Percentiles rank a stretch among this genome's conserved stretches.
phyloP scores from a whole-genome alignment of 2,797 vertebrate genomes.

The Pseudomugil gertrudae region DNA sequence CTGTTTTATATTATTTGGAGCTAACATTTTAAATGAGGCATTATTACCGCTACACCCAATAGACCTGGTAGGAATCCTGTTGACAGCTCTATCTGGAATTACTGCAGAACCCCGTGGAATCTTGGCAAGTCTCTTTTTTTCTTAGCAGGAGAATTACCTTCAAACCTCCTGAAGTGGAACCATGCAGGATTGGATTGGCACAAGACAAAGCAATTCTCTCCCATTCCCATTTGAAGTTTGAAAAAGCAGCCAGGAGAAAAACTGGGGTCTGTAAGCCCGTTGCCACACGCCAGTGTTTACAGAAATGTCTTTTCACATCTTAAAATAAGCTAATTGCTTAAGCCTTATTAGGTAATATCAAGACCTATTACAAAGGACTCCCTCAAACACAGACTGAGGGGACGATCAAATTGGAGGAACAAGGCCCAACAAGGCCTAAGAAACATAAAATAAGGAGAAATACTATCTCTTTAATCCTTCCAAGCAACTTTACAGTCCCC shows the following conservation, averaged over 20 bases:
- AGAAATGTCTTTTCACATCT: constrained; percentile 61
- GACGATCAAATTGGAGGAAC: constrained; percentile 28
- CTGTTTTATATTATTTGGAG: constrained; percentile 41
- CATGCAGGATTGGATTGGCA: constrained; percentile 74
- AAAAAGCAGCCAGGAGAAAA: constrained; percentile 52
- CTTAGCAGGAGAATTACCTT: constrained; percentile 71
- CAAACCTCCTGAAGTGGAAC: constrained; percentile 72
- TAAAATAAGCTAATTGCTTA: constrained; percentile 67
- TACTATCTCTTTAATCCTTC: constrained; percentile 10
- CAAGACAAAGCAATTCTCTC: constrained; percentile 63
- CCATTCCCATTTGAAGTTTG: constrained; percentile 67
- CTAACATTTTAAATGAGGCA: constrained; percentile 61
- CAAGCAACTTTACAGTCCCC: constrained; percentile 40
- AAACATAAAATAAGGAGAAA: constrained; percentile 30
- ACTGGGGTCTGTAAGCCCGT: constrained; percentile 52
- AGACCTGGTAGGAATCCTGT: constrained; percentile 56
- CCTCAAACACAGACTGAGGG: constrained; percentile 22
- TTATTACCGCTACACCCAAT: constrained; percentile 47
- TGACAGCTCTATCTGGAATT: constrained; percentile 67
- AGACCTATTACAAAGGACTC: constrained; percentile 44
- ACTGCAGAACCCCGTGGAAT: constrained; percentile 65
- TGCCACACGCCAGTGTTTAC: constrained; percentile 63
- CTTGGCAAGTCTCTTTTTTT: constrained; percentile 65
- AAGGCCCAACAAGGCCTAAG: constrained; percentile 13
- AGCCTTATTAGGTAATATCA: constrained; percentile 62